Percentiles rank a stretch among this genome's conserved stretches.
phyloP scores from a whole-genome alignment of 2,113 vertebrate species.

The Nesogale talazaci region DNA sequence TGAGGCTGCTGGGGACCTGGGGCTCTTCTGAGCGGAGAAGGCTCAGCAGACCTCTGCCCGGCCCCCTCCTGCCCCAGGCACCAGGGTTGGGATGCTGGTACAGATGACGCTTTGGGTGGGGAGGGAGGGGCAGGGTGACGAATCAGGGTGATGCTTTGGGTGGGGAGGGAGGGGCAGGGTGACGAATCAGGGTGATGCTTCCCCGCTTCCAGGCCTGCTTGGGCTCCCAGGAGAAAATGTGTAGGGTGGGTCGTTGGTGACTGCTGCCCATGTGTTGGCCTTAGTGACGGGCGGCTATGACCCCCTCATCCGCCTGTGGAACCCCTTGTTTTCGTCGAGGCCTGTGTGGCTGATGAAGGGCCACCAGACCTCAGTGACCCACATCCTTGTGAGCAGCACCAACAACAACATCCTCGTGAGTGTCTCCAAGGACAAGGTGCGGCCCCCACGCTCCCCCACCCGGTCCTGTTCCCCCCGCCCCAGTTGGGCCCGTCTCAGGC shows the following conservation, averaged over 20 bases:
- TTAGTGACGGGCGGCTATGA: conserved; percentile 72
- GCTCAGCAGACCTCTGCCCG: neutral
- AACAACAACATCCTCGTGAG: conserved; percentile 66
- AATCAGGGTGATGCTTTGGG: neutral
- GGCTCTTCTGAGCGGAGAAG: neutral
- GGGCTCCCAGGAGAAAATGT: neutral
- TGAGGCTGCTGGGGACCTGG: neutral
- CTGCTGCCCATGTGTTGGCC: neutral
- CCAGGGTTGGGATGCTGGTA: neutral
- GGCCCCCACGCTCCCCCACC: rapidly evolving
- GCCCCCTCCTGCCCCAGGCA: neutral
- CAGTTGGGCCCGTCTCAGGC: neutral
- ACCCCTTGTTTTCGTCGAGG: conserved; percentile 55
- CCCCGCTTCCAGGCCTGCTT: neutral
- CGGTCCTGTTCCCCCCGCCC: rapidly evolving
- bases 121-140: neutral
- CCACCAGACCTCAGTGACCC: conserved; percentile 71
- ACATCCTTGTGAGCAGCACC: conserved; percentile 46
- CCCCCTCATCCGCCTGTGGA: conserved; percentile 70
- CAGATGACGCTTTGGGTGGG: neutral
- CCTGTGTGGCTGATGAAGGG: conserved; percentile 74
- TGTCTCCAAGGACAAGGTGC: conserved; percentile 76
- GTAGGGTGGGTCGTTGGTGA: neutral
- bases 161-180: neutral
- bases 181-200: rapidly evolving